Percentiles rank a stretch among this genome's conserved stretches.
These are phyloP conservation scores for Brachynemurus nebulosus DNA, from an alignment of 2,888 invertebrate species.

Conservation along the genomic window DNA sequence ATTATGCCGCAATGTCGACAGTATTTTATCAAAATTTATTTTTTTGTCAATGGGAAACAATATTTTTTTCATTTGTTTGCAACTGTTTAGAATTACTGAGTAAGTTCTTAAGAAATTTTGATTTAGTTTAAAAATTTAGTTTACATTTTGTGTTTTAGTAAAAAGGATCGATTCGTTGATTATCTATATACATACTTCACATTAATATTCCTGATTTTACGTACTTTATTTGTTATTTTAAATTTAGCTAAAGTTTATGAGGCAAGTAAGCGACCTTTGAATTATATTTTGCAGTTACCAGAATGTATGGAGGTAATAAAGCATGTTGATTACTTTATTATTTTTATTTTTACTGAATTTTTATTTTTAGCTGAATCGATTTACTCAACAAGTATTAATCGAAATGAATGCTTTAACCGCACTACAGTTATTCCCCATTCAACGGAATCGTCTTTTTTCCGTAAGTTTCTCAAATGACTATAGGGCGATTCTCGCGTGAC, in stretches of 20 bases:
- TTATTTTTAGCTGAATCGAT: neutral
- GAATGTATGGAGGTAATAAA: neutral
- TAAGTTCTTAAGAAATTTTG: neutral
- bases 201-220: neutral
- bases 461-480: too few species aligned
- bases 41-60: neutral
- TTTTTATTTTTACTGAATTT: neutral
- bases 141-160: neutral
- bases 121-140: too few species aligned
- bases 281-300: neutral
- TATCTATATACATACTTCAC: neutral
- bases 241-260: neutral
- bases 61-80: neutral
- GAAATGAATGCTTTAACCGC: neutral
- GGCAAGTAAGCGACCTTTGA: neutral
- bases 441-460: neutral
- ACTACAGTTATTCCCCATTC: neutral
- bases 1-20: neutral
- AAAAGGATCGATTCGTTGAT: neutral
- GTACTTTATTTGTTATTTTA: neutral
- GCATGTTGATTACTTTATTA: neutral
- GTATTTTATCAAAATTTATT: neutral
- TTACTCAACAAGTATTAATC: neutral
- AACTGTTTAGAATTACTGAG: neutral
- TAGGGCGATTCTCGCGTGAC: too few species aligned